These are phyloP conservation scores for Barypeithes pellucidus DNA, from an alignment of 2,888 invertebrate genomes.

Conservation along the genomic window DNA sequence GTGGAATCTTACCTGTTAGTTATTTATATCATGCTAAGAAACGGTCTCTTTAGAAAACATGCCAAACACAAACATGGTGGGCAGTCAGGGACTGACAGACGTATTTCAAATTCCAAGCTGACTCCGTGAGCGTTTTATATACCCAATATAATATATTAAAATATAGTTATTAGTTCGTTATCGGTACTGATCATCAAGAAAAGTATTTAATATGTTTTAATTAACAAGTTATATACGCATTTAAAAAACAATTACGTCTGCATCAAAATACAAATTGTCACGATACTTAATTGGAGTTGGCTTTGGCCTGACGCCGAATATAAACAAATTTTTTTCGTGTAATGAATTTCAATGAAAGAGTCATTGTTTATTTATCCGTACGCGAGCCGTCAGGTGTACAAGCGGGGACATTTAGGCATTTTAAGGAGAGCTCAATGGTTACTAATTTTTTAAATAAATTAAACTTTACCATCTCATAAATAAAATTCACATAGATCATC, in stretches of 20 bases:
- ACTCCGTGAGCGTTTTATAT: no score
- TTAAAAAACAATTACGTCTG: constrained; percentile 50
- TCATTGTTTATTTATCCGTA: constrained; percentile 41
- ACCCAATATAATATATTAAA: neutral
- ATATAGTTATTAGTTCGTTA: neutral
- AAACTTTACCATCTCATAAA: constrained; percentile 10
- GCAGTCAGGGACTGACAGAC: no score
- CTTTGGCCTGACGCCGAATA: constrained; percentile 40
- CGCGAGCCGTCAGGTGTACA: constrained; percentile 33
- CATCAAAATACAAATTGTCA: constrained; percentile 47
- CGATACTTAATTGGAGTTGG: constrained; percentile 42
- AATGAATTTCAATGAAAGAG: constrained; percentile 43
- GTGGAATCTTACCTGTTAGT: no score
- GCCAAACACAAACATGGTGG: no score
- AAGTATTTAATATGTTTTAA: constrained; percentile 41
- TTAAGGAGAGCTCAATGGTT: constrained; percentile 12
- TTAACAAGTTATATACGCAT: constrained; percentile 36
- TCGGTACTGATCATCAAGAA: constrained; percentile 27
- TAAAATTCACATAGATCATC: constrained; percentile 10
- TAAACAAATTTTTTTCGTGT: constrained; percentile 40
- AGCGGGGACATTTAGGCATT: constrained; percentile 29
- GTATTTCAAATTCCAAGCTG: no score
- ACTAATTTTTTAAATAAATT: constrained; percentile 26
- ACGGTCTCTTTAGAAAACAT: no score
- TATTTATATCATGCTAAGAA: no score